Conservation (phyloP, 2,888 invertebrate species). For the Leucania comma region DNA sequence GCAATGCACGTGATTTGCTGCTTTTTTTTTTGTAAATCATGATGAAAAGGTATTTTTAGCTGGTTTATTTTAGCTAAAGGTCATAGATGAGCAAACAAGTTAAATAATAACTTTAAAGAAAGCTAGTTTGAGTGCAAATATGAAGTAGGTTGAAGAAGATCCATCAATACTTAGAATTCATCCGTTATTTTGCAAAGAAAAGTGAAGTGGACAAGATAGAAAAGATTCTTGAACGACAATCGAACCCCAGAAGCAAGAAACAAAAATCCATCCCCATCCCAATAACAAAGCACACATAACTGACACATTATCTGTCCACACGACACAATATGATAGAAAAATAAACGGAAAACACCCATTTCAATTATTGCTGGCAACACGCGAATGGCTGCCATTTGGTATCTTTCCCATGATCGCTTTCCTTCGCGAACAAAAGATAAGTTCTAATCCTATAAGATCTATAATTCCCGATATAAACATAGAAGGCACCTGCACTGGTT, state of each 20-base stretch:
- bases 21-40: slow-evolving; percentile 13
- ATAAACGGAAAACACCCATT: slow-evolving; percentile 77
- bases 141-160: slow-evolving; percentile 1
- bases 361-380: slow-evolving; percentile 85
- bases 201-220: not conserved
- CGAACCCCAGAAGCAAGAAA: slow-evolving; percentile 36
- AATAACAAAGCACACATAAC: slow-evolving; percentile 66
- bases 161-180: not conserved
- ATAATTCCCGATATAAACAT: slow-evolving; percentile 79
- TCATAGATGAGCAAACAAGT: slow-evolving; percentile 4
- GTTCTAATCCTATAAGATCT: slow-evolving; percentile 75
- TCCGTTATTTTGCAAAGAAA: not conserved
- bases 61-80: slow-evolving; percentile 10
- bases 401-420: slow-evolving; percentile 82
- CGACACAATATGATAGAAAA: slow-evolving; percentile 77
- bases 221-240: slow-evolving; percentile 13
- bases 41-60: slow-evolving; percentile 13
- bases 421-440: slow-evolving; percentile 64
- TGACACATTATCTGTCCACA: slow-evolving; percentile 78
- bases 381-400: slow-evolving; percentile 81
- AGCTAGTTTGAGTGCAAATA: slow-evolving; percentile 1
- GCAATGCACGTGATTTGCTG: slow-evolving; percentile 30
- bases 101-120: not conserved
- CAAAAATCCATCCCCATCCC: slow-evolving; percentile 51
- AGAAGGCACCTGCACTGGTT: slow-evolving; percentile 87